Evolutionary conservation across 2,888 invertebrate species (phyloP).

Genomic region (Theodoxus fluviatilis): DNA sequence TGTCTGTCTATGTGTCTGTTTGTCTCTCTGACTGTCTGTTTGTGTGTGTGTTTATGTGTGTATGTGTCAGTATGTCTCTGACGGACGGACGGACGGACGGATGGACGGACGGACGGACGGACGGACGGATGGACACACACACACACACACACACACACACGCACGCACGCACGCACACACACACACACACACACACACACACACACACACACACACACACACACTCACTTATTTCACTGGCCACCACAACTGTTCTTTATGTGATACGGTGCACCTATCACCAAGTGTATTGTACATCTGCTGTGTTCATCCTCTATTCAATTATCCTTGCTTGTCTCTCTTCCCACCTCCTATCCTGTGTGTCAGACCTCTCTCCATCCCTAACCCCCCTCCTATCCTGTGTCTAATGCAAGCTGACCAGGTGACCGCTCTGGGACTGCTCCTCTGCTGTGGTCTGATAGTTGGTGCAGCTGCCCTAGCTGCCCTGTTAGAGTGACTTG

Average conservation of each 20-base stretch:
- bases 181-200: conserved; percentile 11
- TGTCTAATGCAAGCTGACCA: too few species aligned
- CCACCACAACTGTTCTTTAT: too few species aligned
- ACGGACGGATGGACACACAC: background rate
- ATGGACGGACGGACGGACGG: background rate
- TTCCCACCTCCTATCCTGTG: too few species aligned
- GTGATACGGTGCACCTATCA: too few species aligned
- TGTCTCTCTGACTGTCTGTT: background rate
- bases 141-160: conserved; percentile 15
- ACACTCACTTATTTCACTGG: background rate
- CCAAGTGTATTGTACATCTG: background rate
- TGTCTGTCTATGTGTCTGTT: background rate
- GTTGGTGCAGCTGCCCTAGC: too few species aligned
- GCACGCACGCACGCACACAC: background rate
- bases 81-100: background rate
- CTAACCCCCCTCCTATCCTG: too few species aligned
- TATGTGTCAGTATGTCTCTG: background rate
- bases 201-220: conserved; percentile 5
- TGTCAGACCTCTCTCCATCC: too few species aligned
- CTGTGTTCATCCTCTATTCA: too few species aligned
- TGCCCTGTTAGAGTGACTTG: too few species aligned
- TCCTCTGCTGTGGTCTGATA: too few species aligned
- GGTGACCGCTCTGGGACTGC: too few species aligned
- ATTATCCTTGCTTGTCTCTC: too few species aligned
- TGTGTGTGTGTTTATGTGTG: conserved; percentile 1